Evolutionary conservation across 2,113 vertebrate genomes (phyloP).

Genomic region (Phycodurus eques): DNA sequence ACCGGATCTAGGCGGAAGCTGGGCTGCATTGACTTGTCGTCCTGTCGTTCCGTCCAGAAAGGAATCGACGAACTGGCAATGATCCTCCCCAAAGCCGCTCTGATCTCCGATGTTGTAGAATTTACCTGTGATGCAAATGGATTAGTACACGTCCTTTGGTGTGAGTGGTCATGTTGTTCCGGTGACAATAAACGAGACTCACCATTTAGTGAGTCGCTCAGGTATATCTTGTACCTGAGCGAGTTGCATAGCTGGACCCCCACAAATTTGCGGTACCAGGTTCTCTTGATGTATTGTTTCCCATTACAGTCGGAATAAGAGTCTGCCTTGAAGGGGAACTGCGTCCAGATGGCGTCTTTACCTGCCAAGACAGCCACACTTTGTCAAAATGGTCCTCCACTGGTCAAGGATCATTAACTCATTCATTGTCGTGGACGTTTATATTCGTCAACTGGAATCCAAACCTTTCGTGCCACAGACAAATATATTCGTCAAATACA

Average conservation of each 20-base stretch:
- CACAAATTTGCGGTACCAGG: constrained; percentile 98
- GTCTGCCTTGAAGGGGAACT: constrained; percentile 88
- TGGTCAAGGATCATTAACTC: neutral
- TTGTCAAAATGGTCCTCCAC: neutral
- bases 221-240: constrained; percentile 96
- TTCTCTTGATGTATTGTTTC: constrained; percentile 91
- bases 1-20: constrained; percentile 84
- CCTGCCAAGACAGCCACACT: constrained; percentile 56
- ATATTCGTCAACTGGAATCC: no score
- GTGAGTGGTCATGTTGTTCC: neutral
- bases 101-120: constrained; percentile 98
- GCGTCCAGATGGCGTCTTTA: constrained; percentile 97
- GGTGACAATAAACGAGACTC: constrained; percentile 19
- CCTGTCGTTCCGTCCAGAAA: constrained; percentile 94
- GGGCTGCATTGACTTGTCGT: constrained; percentile 75
- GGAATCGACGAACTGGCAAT: constrained; percentile 98
- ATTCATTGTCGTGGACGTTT: no score
- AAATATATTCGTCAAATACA: no score
- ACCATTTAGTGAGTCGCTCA: constrained; percentile 95
- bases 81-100: constrained; percentile 92
- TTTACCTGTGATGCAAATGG: constrained; percentile 72
- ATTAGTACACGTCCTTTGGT: neutral
- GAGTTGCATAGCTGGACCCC: constrained; percentile 98
- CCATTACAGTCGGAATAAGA: constrained; percentile 91
- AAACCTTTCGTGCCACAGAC: no score